These are phyloP conservation scores for Spondyliosoma cantharus DNA, from an alignment of 2,797 vertebrate species.

Conservation along the genomic window DNA sequence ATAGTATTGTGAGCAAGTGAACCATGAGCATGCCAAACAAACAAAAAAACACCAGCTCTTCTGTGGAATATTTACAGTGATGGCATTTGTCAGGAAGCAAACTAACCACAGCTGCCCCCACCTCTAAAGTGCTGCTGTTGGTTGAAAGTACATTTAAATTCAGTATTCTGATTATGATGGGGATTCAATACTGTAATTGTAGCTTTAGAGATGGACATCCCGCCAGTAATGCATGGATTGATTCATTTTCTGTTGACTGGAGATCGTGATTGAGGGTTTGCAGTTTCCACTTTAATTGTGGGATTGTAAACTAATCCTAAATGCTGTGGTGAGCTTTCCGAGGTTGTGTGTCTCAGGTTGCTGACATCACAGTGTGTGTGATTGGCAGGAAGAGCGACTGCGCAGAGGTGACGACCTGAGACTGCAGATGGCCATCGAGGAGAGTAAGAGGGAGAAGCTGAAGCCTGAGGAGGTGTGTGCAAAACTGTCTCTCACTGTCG, in stretches of 20 bases:
- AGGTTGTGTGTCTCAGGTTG: conserved; percentile 41
- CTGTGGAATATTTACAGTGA: conserved; percentile 17
- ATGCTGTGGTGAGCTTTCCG: conserved; percentile 25
- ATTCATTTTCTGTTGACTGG: conserved; percentile 16
- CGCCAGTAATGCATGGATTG: not conserved
- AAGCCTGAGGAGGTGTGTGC: conserved; percentile 89
- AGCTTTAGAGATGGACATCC: no score
- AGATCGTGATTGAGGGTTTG: conserved; percentile 24
- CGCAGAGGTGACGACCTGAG: conserved; percentile 92
- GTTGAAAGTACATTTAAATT: conserved; percentile 3
- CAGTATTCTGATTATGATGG: not conserved
- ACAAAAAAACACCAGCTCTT: not conserved
- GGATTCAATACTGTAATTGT: no score
- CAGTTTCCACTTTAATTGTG: conserved; percentile 1
- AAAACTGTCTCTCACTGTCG: conserved; percentile 3
- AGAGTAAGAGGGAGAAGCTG: conserved; percentile 90
- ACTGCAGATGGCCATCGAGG: conserved; percentile 95
- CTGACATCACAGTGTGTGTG: conserved; percentile 69
- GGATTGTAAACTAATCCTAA: conserved; percentile 40
- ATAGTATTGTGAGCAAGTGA: not conserved
- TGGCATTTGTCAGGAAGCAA: conserved; percentile 13
- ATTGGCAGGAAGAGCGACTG: conserved; percentile 91
- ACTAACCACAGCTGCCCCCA: conserved; percentile 9
- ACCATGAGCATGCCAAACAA: not conserved
- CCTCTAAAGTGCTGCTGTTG: not conserved